A percentile compares a stretch with the other conserved stretches of the same genome.
Conservation (phyloP, 1,140 invertebrate species). For the Melanaphis sacchari region DNA sequence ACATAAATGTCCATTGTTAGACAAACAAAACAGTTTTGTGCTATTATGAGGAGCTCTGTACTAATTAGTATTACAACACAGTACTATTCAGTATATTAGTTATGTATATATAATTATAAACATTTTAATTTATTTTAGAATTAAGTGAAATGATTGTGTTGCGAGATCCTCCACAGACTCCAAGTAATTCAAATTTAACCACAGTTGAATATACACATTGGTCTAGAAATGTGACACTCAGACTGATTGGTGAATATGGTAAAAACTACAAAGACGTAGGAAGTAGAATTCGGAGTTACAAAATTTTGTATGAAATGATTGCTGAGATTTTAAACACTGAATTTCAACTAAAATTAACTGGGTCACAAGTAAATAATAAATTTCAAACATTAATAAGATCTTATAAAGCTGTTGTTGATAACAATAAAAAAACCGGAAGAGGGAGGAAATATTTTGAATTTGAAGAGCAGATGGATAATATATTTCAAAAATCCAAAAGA, state of each 20-base stretch:
- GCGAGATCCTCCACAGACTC: slow-evolving; percentile 15
- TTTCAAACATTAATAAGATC: slow-evolving; percentile 33
- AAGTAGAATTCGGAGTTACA: slow-evolving; percentile 6
- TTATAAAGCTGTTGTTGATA: slow-evolving; percentile 49
- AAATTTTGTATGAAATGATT: slow-evolving; percentile 18
- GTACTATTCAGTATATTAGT: too few species aligned
- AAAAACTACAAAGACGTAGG: neutral
- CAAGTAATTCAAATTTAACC: neutral
- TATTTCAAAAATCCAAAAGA: slow-evolving; percentile 39
- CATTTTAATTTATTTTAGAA: too few species aligned
- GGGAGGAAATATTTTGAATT: slow-evolving; percentile 36
- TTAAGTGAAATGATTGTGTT: neutral
- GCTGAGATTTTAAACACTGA: neutral
- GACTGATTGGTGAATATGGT: slow-evolving; percentile 5
- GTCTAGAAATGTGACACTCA: slow-evolving; percentile 27
- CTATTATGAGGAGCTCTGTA: too few species aligned
- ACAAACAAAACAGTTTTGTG: too few species aligned
- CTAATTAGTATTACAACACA: too few species aligned
- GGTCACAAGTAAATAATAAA: slow-evolving; percentile 40
- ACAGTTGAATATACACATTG: slow-evolving; percentile 28
- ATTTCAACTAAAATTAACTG: slow-evolving; percentile 31
- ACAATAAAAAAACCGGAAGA: slow-evolving; percentile 43
- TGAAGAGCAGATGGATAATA: slow-evolving; percentile 28
- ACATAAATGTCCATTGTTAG: neutral
- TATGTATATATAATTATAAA: too few species aligned